phyloP scores from a whole-genome alignment of 2,888 invertebrate species.

The Mamestra brassicae region DNA sequence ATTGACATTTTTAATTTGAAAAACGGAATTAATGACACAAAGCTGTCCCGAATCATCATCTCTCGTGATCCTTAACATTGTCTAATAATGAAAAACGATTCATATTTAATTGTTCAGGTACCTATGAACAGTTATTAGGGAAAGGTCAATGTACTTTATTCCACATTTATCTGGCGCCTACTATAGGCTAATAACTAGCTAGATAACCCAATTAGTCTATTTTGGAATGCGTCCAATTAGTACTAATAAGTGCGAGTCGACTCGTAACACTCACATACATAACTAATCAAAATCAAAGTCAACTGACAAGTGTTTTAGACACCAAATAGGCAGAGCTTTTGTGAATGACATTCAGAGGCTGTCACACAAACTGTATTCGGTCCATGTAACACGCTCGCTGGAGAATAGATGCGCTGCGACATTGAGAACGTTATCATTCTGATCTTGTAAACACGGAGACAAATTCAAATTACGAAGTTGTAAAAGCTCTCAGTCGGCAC shows the following conservation, averaged over 20 bases:
- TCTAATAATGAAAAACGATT: too few species aligned
- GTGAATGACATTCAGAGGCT: background rate
- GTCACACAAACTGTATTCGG: background rate
- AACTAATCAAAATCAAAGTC: background rate
- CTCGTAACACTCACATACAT: background rate
- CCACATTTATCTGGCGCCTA: too few species aligned
- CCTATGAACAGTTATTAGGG: too few species aligned
- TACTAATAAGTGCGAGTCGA: conserved; percentile 5
- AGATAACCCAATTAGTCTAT: conserved; percentile 50
- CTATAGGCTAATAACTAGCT: conserved; percentile 26
- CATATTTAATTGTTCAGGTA: too few species aligned
- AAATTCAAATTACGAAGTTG: background rate
- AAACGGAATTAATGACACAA: too few species aligned
- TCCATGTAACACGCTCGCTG: background rate
- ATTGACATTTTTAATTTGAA: too few species aligned
- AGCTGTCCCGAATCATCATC: too few species aligned
- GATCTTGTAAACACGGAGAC: background rate
- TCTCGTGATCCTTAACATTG: too few species aligned
- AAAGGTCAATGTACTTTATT: too few species aligned
- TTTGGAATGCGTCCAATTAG: conserved; percentile 29
- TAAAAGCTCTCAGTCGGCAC: too few species aligned
- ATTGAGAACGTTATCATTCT: background rate
- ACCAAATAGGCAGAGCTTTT: background rate
- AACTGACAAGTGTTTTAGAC: background rate
- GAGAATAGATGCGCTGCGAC: background rate